These are phyloP conservation scores for Pleuronectes platessa DNA, from an alignment of 2,113 vertebrate genomes.

Conservation along the genomic window DNA sequence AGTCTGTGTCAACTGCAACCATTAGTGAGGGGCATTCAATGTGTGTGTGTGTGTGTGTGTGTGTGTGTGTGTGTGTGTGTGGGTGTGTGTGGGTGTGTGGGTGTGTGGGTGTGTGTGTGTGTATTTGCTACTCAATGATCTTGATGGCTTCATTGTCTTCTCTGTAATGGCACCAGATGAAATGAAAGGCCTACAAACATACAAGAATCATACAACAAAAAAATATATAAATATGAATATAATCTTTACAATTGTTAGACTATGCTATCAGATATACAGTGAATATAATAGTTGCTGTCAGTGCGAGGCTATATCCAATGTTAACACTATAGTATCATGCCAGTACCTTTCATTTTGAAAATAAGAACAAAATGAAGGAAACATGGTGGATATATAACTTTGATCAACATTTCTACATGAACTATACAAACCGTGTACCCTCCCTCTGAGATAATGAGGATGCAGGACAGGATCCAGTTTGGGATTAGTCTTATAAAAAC, in stretches of 20 bases:
- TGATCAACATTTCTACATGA: too few relatives aligned
- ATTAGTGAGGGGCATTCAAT: constrained; percentile 19
- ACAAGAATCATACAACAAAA: background rate
- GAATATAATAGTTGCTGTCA: background rate
- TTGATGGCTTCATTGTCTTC: background rate
- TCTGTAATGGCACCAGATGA: background rate
- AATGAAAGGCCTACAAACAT: background rate
- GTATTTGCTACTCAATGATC: background rate
- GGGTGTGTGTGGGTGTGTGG: constrained; percentile 26
- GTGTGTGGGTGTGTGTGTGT: constrained; percentile 16
- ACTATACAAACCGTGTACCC: too few relatives aligned
- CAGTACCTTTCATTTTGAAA: background rate
- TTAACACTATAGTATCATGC: background rate
- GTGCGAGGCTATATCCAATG: background rate
- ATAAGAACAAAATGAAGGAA: too few relatives aligned
- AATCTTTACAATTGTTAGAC: background rate
- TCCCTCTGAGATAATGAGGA: too few relatives aligned
- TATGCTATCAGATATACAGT: background rate
- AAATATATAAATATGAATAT: background rate
- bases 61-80: constrained; percentile 19
- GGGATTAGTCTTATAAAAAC: too few relatives aligned
- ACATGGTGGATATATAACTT: too few relatives aligned
- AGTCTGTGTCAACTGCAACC: constrained; percentile 71
- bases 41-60: constrained; percentile 16
- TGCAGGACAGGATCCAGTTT: too few relatives aligned